Evolutionary conservation across 23 tunicate genomes (phyloP), one percentile per base, ranked within the genome.

Genomic region (Diplosoma virens): DNA sequence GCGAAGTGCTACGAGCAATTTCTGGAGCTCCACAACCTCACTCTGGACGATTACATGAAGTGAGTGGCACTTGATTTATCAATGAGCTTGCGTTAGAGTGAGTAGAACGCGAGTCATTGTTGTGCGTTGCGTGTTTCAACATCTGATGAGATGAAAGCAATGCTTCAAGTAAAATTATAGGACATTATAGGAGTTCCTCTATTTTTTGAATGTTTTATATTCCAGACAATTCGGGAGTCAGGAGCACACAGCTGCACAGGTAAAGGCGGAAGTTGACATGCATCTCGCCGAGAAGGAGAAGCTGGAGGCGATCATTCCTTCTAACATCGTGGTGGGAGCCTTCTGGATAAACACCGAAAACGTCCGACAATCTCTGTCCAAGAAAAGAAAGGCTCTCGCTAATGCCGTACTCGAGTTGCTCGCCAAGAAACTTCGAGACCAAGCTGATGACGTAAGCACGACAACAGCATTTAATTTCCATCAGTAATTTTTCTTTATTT

Each of bases 161-260:
- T n/a, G n/a, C n/a, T n/a, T n/a, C n/a, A n/a, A n/a, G n/a, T n/a
- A n/a, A n/a, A n/a, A n/a, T n/a, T n/a, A n/a, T n/a, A n/a, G n/a
- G n/a, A n/a, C n/a, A n/a, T n/a, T n/a, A n/a, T n/a, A n/a, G n/a
- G n/a, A n/a, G n/a, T n/a, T n/a, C n/a, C n/a, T n/a, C n/a, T n/a
- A n/a, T n/a, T n/a, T n/a, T n/a, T n/a, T n/a, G n/a, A n/a, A 14
- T 41, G 50, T 7, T 41, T 41, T 41, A 14, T 41, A 14, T 63
- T 28, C 2, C 77, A 92, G 97, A 37, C 78, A 83, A 31, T 87
- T 94, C 53, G 94, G 84, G 53, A 79, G 76, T 23, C 87, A 79
- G 29, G 99, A 94, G 32, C 83, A 87, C 75, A 87, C 86, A 1
- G 99, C 99, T 18, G 83, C 81, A n/a, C 90, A 94, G 35, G 94